Evolutionary conservation across 2,113 vertebrate genomes (phyloP).

Genomic region (Plectropomus leopardus): DNA sequence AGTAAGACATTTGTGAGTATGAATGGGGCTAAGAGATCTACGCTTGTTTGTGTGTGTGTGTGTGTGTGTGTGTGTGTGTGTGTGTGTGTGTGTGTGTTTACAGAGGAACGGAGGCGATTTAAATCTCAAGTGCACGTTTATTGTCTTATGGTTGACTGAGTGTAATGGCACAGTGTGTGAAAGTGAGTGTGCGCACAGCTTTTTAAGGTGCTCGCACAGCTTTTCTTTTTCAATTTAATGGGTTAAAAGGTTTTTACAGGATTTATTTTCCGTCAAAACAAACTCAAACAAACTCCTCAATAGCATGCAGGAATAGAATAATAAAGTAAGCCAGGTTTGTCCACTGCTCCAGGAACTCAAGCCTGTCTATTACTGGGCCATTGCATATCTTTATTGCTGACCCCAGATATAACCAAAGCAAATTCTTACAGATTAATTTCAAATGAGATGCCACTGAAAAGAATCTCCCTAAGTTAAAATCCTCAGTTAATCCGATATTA

Average conservation of each 20-base stretch:
- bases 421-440: conserved; percentile 11
- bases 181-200: neutral
- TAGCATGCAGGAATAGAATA: neutral
- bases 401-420: neutral
- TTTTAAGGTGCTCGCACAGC: conserved; percentile 22
- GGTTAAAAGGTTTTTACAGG: conserved; percentile 14
- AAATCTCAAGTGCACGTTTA: conserved; percentile 53
- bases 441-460: conserved; percentile 10
- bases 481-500: conserved; percentile 17
- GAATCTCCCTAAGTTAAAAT: neutral
- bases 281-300: conserved; percentile 13
- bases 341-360: neutral
- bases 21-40: conserved; percentile 1
- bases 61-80: neutral
- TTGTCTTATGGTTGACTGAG: conserved; percentile 33
- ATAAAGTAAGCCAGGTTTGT: neutral
- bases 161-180: neutral
- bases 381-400: neutral
- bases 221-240: conserved; percentile 2
- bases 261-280: conserved; percentile 27
- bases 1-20: conserved; percentile 29
- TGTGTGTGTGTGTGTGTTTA: neutral
- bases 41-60: conserved; percentile 14
- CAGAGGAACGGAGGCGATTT: conserved; percentile 25
- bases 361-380: neutral